A percentile compares a stretch with the other conserved stretches of the same genome.
Conservation (phyloP, 53 echinoderm and acorn worm species). For the Holothuria scabra region DNA sequence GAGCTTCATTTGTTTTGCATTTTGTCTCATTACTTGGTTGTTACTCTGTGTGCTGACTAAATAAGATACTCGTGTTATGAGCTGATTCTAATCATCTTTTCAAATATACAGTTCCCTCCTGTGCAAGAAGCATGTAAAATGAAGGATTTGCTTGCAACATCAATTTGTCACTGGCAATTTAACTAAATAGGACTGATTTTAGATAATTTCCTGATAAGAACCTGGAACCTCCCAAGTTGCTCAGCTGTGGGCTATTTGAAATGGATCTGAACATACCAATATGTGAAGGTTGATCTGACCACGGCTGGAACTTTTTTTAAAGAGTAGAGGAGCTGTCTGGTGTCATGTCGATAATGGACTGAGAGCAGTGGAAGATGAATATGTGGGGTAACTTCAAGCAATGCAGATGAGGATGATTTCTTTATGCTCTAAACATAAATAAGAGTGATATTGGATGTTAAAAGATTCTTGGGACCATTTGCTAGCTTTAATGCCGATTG, state of each 20-base stretch:
- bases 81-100: conserved; percentile 12
- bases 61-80: conserved; percentile 23
- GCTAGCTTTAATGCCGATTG: not conserved
- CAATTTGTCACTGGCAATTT: conserved; percentile 27
- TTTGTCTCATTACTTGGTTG: no score
- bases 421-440: not conserved
- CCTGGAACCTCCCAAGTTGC: not conserved
- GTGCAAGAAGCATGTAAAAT: conserved; percentile 20
- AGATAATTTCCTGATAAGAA: conserved; percentile 19
- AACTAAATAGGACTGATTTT: conserved; percentile 24
- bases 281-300: no score
- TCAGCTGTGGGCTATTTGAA: conserved; percentile 6
- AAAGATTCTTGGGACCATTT: conserved; percentile 12
- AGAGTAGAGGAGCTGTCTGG: no score
- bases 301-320: no score
- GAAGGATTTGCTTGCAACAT: conserved; percentile 20
- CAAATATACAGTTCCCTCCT: conserved; percentile 17
- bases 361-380: not conserved
- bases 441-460: conserved; percentile 11
- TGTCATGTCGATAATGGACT: not conserved
- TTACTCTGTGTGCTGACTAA: conserved; percentile 1
- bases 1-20: no score
- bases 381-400: conserved; percentile 10
- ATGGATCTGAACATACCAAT: no score
- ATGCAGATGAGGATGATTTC: not conserved